Percentiles rank a stretch among this genome's conserved stretches.
Evolutionary conservation across 2,113 vertebrate genomes (phyloP).

Genomic region (Orientallactaga bullata): DNA sequence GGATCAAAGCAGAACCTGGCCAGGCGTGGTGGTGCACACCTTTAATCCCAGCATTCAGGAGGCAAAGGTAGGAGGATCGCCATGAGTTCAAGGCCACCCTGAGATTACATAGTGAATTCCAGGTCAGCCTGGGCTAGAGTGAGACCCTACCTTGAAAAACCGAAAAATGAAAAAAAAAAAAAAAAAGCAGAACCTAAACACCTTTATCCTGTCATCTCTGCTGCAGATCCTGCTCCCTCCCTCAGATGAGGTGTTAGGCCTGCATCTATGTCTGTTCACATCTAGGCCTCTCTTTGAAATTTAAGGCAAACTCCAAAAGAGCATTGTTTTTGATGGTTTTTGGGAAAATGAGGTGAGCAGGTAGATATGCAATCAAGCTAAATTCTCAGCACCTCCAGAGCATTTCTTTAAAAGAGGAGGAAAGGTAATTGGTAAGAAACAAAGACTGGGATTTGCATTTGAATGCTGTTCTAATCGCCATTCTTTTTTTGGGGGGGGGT

Average conservation of each 20-base stretch:
- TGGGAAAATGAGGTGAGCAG: constrained; percentile 4
- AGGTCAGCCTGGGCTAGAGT: no score
- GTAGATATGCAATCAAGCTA: not conserved
- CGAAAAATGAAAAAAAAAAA: no score
- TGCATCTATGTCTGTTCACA: not conserved
- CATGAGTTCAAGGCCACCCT: no score
- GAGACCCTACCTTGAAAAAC: no score
- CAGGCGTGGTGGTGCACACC: no score
- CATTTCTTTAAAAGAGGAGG: constrained; percentile 29
- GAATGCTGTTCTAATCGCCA: constrained; percentile 58
- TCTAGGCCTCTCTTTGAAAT: not conserved
- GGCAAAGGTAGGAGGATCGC: no score
- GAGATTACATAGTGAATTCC: no score
- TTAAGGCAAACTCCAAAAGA: constrained; percentile 3
- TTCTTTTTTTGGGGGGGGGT: not conserved
- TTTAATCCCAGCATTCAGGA: no score
- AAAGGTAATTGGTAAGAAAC: constrained; percentile 50
- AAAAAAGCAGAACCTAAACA: no score
- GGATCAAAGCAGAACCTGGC: not conserved
- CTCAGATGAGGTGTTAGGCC: not conserved
- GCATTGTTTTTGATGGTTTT: not conserved
- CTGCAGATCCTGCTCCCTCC: not conserved
- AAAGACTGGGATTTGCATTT: constrained; percentile 68
- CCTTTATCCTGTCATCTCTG: not conserved
- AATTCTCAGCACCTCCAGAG: not conserved